Evolutionary conservation across 2,888 invertebrate genomes (phyloP).

Genomic region (Eurytoma adleriae): DNA sequence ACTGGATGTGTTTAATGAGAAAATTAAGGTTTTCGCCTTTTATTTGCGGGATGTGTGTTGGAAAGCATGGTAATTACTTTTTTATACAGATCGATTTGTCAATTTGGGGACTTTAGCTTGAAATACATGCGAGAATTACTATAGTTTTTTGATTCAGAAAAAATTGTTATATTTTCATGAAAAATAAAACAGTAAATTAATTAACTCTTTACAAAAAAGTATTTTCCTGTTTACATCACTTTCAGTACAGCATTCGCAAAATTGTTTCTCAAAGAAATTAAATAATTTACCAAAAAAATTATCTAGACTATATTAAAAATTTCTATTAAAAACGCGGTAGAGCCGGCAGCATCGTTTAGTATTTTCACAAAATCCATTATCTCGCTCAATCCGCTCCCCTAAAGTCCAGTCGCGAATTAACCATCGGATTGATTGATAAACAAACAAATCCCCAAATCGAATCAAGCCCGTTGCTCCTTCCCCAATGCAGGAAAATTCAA

Average conservation of each 20-base stretch:
- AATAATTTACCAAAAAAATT: no score
- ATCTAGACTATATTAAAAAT: not conserved
- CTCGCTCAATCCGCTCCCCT: constrained; percentile 17
- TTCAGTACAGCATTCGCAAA: no score
- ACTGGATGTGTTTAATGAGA: constrained; percentile 27
- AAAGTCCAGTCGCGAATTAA: constrained; percentile 18
- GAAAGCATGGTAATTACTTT: no score
- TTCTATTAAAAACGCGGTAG: not conserved
- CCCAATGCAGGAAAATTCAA: constrained; percentile 33
- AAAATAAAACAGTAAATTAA: no score
- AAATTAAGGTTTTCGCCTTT: constrained; percentile 7
- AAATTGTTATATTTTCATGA: no score
- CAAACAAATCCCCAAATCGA: constrained; percentile 48
- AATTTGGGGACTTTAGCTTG: no score
- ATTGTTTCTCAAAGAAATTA: no score
- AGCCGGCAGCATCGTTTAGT: not conserved
- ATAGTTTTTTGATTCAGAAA: no score
- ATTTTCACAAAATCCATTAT: constrained; percentile 36
- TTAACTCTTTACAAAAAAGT: no score
- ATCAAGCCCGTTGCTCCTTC: not conserved
- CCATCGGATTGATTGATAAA: constrained; percentile 49
- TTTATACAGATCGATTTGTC: no score
- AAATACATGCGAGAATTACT: no score
- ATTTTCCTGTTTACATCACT: no score
- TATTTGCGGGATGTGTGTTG: constrained; percentile 5